Conservation (phyloP, 37 sponge, comb jelly and placozoan species). For the Cliona cf. orientalis region DNA sequence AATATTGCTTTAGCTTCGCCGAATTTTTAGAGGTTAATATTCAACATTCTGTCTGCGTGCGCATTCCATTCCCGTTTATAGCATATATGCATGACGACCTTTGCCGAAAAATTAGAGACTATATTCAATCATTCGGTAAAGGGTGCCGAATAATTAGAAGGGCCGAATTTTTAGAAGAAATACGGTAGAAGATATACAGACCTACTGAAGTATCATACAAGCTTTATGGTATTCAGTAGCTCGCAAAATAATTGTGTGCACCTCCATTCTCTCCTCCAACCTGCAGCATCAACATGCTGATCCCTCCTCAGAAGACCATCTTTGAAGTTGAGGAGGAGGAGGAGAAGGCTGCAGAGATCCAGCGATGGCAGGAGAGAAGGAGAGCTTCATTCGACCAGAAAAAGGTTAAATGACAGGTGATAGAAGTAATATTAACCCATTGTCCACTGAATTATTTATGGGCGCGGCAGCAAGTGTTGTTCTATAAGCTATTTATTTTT, state of each 20-base stretch:
- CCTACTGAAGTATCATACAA: not conserved
- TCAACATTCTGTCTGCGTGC: too few species aligned
- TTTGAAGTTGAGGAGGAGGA: constrained; percentile 12
- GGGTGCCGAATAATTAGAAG: not conserved
- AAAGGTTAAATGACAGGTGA: too few species aligned
- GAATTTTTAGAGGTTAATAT: too few species aligned
- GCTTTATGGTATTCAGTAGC: not conserved
- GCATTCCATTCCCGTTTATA: too few species aligned
- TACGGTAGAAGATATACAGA: not conserved
- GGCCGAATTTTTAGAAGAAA: not conserved
- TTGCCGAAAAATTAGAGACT: not conserved
- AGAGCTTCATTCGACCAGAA: too few species aligned
- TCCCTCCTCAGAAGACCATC: constrained; percentile 18
- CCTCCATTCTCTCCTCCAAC: not conserved
- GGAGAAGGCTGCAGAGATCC: not conserved
- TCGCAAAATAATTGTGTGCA: too few species aligned
- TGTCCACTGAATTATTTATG: too few species aligned
- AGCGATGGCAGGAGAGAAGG: not conserved
- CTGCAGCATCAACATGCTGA: not conserved
- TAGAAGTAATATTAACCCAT: too few species aligned
- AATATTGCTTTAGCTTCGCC: too few species aligned
- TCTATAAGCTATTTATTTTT: too few species aligned
- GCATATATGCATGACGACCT: too few species aligned
- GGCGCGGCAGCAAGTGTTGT: too few species aligned
- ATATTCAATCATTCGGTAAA: not conserved